These are phyloP conservation scores for Listrodromus nycthemerus DNA, from an alignment of 2,888 invertebrate species.

Conservation along the genomic window DNA sequence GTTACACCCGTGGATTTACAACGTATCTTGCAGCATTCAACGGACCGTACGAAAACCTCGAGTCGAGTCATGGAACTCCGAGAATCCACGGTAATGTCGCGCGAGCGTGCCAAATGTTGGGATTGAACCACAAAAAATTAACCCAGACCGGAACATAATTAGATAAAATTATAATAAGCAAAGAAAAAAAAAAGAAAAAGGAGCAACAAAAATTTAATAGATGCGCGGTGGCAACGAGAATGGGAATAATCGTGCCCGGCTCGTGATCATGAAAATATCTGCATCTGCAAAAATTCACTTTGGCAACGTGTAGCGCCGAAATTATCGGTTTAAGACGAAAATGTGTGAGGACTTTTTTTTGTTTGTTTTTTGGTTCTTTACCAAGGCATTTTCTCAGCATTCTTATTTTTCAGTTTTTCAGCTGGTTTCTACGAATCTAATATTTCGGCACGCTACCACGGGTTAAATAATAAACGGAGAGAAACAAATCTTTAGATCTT, in stretches of 20 bases:
- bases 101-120: constrained; percentile 36
- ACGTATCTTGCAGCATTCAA: constrained; percentile 63
- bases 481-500: no score
- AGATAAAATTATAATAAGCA: not conserved
- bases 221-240: constrained; percentile 41
- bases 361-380: no score
- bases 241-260: constrained; percentile 25
- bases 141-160: not conserved
- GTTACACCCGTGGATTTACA: constrained; percentile 18
- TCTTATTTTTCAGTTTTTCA: no score
- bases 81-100: not conserved
- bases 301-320: no score
- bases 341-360: no score
- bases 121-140: not conserved
- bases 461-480: no score
- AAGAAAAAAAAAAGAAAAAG: not conserved
- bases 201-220: constrained; percentile 10
- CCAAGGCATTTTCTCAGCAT: no score
- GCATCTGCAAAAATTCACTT: no score
- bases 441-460: no score
- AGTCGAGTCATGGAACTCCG: not conserved
- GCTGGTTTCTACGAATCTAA: no score
- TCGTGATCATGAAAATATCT: no score
- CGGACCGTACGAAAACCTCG: constrained; percentile 18
- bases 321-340: no score